phyloP scores from a whole-genome alignment of 2,797 vertebrate species.

The Loriculus beryllinus region DNA sequence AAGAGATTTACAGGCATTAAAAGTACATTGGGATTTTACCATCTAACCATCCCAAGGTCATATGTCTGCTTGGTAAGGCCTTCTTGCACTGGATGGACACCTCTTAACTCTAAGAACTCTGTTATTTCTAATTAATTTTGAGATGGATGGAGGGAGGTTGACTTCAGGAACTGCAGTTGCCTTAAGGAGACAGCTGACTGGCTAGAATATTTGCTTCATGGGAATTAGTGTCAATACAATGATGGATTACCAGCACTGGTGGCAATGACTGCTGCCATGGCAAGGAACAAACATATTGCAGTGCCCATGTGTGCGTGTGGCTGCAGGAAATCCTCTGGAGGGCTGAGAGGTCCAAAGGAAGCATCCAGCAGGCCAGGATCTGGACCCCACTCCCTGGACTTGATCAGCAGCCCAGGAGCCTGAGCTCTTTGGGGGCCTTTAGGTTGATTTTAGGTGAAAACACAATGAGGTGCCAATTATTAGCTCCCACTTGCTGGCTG shows the following conservation, averaged over 20 bases:
- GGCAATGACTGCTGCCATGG: not conserved
- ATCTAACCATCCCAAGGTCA: not conserved
- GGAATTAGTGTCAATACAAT: not conserved
- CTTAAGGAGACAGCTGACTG: not conserved
- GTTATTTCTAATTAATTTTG: not conserved
- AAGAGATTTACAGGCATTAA: not conserved
- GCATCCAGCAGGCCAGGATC: not conserved
- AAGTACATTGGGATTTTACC: not conserved
- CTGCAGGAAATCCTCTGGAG: not conserved
- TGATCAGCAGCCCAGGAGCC: not conserved
- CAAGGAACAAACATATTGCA: not conserved
- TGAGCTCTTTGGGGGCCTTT: not conserved
- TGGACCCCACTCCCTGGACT: not conserved
- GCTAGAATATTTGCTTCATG: not conserved
- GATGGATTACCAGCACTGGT: not conserved
- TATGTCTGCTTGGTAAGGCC: not conserved
- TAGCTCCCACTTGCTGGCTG: not conserved
- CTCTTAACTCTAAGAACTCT: conserved; percentile 16
- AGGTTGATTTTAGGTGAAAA: not conserved
- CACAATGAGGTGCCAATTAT: not conserved
- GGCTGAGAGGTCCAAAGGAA: not conserved
- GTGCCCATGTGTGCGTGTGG: not conserved
- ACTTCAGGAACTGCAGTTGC: not conserved
- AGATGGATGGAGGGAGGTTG: not conserved
- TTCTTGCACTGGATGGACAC: not conserved